These are phyloP conservation scores for Lydus trimaculatus DNA, from an alignment of 2,888 invertebrate species.

Conservation along the genomic window DNA sequence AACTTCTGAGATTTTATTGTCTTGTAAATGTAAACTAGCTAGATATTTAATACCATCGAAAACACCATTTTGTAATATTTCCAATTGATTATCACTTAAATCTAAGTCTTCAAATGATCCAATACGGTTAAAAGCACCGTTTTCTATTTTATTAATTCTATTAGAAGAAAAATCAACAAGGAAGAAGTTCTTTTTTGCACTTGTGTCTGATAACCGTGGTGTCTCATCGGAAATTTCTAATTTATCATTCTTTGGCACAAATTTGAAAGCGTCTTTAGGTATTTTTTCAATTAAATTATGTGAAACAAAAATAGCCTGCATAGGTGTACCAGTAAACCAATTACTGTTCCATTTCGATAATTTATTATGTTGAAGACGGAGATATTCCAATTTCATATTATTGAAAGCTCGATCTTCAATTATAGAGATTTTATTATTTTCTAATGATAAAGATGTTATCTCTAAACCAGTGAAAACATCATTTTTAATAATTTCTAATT, in stretches of 20 bases:
- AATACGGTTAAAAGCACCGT: background rate
- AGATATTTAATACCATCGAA: slow-evolving; percentile 10
- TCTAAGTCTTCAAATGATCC: background rate
- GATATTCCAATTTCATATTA: slow-evolving; percentile 40
- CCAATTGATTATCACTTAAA: slow-evolving; percentile 3
- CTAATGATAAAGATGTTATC: slow-evolving; percentile 34
- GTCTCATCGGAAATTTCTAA: too few relatives aligned
- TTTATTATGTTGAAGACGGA: slow-evolving; percentile 42
- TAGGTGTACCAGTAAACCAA: slow-evolving; percentile 43
- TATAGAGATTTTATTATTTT: slow-evolving; percentile 37
- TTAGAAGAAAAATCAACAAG: background rate
- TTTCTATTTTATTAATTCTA: background rate
- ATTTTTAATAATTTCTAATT: slow-evolving; percentile 32
- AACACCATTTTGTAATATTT: slow-evolving; percentile 3
- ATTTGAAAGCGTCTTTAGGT: slow-evolving; percentile 39
- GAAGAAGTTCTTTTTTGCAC: background rate
- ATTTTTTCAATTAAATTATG: slow-evolving; percentile 26
- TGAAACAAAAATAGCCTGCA: background rate
- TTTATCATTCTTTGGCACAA: background rate
- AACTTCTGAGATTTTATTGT: slow-evolving; percentile 1
- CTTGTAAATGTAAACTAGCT: slow-evolving; percentile 6
- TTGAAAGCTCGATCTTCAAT: slow-evolving; percentile 40
- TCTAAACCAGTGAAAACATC: slow-evolving; percentile 39
- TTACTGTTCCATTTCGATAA: slow-evolving; percentile 37
- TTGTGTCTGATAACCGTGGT: too few relatives aligned